These are phyloP conservation scores for Calidris pygmaea DNA, from an alignment of 2,113 vertebrate species.

Conservation along the genomic window DNA sequence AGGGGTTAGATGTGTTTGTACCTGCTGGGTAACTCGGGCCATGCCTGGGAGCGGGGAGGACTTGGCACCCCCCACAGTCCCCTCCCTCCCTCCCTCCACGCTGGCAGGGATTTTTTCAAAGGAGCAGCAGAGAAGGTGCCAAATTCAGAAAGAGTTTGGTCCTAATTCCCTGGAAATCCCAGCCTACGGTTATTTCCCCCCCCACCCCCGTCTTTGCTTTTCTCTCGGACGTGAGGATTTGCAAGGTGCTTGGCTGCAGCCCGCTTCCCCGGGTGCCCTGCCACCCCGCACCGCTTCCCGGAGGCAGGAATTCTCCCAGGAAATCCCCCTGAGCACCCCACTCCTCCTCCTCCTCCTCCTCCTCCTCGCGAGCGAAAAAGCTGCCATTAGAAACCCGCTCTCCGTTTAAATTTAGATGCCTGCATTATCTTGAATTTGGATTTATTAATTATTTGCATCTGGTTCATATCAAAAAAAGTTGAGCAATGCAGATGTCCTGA, in stretches of 20 bases:
- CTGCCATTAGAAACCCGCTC: not conserved
- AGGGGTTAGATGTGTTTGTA: not conserved
- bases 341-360: not conserved
- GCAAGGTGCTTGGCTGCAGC: not conserved
- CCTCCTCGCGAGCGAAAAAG: not conserved
- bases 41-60: not conserved
- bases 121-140: not conserved
- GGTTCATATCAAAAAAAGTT: not conserved
- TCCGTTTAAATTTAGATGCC: not conserved
- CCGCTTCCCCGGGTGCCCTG: not conserved
- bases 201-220: not conserved
- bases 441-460: conserved; percentile 52
- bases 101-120: not conserved
- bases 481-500: conserved; percentile 47
- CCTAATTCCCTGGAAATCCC: conserved; percentile 14
- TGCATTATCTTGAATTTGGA: not conserved
- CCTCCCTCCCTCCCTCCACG: not conserved
- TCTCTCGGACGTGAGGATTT: fast-evolving
- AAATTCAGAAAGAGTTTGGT: conserved; percentile 8
- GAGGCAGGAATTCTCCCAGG: not conserved
- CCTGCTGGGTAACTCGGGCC: not conserved
- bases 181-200: not conserved
- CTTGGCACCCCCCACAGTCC: not conserved
- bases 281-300: not conserved
- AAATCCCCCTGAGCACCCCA: not conserved